phyloP scores from a whole-genome alignment of 2,113 vertebrate species.

The Ahaetulla prasina region DNA sequence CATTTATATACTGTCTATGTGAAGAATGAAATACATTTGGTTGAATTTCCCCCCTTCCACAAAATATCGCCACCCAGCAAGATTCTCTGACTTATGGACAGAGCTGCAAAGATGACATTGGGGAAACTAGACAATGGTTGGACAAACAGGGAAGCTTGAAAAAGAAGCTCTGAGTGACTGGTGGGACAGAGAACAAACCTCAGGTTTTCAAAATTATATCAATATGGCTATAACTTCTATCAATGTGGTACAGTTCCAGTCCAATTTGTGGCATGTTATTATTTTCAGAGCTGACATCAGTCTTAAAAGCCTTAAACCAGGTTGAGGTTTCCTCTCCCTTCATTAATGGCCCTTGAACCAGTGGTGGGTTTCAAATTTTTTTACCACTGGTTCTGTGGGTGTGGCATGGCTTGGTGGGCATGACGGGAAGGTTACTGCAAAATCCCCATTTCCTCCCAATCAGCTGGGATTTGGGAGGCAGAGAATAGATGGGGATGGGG shows the following conservation, averaged over 20 bases:
- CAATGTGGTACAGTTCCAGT: not conserved
- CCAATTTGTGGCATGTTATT: not conserved
- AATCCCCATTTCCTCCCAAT: too few relatives aligned
- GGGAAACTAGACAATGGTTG: not conserved
- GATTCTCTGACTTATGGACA: not conserved
- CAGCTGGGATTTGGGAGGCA: too few relatives aligned
- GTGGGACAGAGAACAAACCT: not conserved
- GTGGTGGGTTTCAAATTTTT: too few relatives aligned
- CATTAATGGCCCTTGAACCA: not conserved
- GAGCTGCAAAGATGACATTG: not conserved
- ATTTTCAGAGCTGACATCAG: not conserved
- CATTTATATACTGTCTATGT: not conserved
- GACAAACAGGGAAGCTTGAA: not conserved
- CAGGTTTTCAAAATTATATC: not conserved
- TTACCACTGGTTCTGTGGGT: too few relatives aligned
- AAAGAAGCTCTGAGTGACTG: not conserved
- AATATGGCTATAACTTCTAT: not conserved
- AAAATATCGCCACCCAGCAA: not conserved
- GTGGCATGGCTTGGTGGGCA: too few relatives aligned
- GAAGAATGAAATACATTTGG: slow-evolving; percentile 14
- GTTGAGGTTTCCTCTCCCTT: not conserved
- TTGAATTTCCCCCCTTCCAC: slow-evolving; percentile 38
- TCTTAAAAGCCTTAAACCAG: not conserved
- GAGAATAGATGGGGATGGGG: too few relatives aligned
- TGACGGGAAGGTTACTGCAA: too few relatives aligned